These are phyloP conservation scores for Gallinago undulata DNA, from an alignment of 2,113 vertebrate species.

Conservation along the genomic window DNA sequence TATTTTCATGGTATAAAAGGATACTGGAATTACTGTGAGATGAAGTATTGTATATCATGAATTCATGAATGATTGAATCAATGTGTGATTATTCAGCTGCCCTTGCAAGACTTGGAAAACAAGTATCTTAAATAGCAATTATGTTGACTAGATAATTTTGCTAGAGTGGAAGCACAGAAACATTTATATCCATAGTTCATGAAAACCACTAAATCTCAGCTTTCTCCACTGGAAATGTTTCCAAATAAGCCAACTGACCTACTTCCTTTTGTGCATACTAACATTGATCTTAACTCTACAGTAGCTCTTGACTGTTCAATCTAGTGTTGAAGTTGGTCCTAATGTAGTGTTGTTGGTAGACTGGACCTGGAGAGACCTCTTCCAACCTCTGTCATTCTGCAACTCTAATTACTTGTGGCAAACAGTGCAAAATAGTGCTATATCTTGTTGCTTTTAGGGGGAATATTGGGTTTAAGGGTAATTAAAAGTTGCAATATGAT, in stretches of 20 bases:
- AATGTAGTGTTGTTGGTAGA: background rate
- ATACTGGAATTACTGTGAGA: background rate
- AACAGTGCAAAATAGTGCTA: background rate
- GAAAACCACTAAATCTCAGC: background rate
- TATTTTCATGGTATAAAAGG: background rate
- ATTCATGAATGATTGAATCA: background rate
- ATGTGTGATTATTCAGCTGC: background rate
- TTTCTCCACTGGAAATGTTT: background rate
- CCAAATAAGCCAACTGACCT: background rate
- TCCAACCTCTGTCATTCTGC: background rate
- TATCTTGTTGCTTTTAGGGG: background rate
- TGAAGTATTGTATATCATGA: background rate
- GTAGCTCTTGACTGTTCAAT: background rate
- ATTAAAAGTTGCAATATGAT: background rate
- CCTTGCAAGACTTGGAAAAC: background rate
- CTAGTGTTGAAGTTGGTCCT: background rate
- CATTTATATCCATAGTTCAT: background rate
- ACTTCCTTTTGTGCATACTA: background rate
- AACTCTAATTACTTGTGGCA: background rate
- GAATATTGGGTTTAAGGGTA: background rate
- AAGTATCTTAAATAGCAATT: background rate
- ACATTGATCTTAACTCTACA: background rate
- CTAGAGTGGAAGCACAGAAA: background rate
- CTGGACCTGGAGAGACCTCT: background rate
- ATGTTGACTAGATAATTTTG: background rate